Evolutionary conservation across 2,797 vertebrate species (phyloP).

Genomic region (Myotis pilosus): DNA sequence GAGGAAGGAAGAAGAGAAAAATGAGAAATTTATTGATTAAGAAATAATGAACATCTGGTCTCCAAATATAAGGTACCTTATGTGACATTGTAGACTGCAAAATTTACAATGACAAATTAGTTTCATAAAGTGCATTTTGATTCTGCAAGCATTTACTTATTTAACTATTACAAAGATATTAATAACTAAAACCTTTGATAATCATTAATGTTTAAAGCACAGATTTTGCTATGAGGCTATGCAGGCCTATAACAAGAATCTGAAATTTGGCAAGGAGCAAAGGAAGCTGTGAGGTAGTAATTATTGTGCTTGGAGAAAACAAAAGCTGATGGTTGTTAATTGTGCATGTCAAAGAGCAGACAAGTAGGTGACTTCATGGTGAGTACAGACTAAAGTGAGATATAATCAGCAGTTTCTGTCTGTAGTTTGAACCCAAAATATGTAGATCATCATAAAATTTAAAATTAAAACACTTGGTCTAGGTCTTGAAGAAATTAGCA

Average conservation of each 20-base stretch:
- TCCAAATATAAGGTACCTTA: background rate
- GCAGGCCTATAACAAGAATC: background rate
- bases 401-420: background rate
- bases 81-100: background rate
- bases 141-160: slow-evolving; percentile 4
- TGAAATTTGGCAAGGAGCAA: background rate
- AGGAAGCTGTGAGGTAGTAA: background rate
- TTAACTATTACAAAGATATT: background rate
- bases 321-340: background rate
- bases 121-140: background rate
- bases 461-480: background rate
- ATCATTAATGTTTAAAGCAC: background rate
- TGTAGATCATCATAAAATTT: background rate
- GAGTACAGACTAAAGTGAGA: background rate
- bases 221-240: background rate
- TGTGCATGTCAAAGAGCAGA: background rate
- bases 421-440: background rate
- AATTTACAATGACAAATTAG: background rate
- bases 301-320: background rate
- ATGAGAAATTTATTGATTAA: background rate
- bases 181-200: background rate
- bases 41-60: slow-evolving; percentile 10
- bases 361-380: background rate
- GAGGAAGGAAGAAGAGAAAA: too few relatives aligned
- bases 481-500: background rate